phyloP scores from a whole-genome alignment of 92 coral and sea anemone species.

The Hydrozoanthus gracilis region DNA sequence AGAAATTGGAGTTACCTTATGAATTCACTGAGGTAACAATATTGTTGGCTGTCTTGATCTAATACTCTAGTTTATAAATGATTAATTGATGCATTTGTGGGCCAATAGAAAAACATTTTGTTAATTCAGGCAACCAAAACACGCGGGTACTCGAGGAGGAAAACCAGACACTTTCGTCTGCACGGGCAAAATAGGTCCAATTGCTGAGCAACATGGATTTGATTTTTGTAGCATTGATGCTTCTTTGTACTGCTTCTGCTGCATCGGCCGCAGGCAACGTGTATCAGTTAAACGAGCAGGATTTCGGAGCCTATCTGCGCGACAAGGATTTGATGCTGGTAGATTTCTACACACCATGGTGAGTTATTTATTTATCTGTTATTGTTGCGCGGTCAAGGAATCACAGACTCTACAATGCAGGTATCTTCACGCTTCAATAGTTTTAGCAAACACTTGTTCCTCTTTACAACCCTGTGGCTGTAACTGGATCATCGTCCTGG shows the following conservation, averaged over 20 bases:
- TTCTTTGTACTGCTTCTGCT: conserved; percentile 18
- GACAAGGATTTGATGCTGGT: conserved; percentile 98
- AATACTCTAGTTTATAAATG: conserved; percentile 12
- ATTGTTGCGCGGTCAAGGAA: conserved; percentile 42
- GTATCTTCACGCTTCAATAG: neutral
- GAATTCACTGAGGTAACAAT: conserved; percentile 35
- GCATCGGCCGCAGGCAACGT: conserved; percentile 61
- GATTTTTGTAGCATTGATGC: neutral
- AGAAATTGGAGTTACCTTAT: conserved; percentile 47
- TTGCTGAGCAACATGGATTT: conserved; percentile 47
- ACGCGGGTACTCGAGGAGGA: conserved; percentile 13
- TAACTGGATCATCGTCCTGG: too few species aligned
- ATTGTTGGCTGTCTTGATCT: conserved; percentile 24
- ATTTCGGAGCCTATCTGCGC: conserved; percentile 76
- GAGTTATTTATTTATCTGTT: conserved; percentile 49
- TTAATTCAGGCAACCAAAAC: neutral
- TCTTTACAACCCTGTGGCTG: too few species aligned
- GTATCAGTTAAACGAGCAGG: conserved; percentile 77
- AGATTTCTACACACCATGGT: conserved; percentile 98
- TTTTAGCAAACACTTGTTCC: neutral
- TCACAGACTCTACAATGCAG: neutral
- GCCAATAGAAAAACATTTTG: conserved; percentile 10
- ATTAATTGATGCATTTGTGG: neutral
- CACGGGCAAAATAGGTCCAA: conserved; percentile 19
- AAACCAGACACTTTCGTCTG: conserved; percentile 36